Percentiles rank a stretch among this genome's conserved stretches.
Conservation (phyloP, 1,140 invertebrate genomes). For the Calephelis virginiensis region DNA sequence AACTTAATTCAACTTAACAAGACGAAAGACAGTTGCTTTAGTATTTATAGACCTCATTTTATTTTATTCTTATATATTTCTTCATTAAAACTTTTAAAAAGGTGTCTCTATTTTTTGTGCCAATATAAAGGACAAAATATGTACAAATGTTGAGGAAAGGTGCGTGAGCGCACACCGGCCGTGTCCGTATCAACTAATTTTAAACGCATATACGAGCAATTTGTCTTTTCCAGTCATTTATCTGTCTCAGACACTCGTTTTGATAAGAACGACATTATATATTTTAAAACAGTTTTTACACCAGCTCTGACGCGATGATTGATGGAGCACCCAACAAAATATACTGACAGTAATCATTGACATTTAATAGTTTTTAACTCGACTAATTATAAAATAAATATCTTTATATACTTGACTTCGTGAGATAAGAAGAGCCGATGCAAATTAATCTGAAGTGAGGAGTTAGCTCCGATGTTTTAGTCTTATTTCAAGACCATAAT, state of each 20-base stretch:
- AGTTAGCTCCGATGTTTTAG: too few relatives aligned
- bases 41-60: constrained; percentile 14
- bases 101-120: constrained; percentile 12
- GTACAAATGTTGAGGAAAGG: constrained; percentile 21
- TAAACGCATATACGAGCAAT: constrained; percentile 18
- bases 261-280: constrained; percentile 17
- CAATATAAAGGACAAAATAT: constrained; percentile 20
- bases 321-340: background rate
- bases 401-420: too few relatives aligned
- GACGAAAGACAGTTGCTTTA: constrained; percentile 1
- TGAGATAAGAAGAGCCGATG: too few relatives aligned
- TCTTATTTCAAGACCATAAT: too few relatives aligned
- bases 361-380: background rate
- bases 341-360: constrained; percentile 11
- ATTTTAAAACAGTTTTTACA: constrained; percentile 10
- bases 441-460: too few relatives aligned
- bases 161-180: constrained; percentile 18
- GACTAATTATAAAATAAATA: background rate
- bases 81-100: constrained; percentile 20
- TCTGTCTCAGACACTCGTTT: constrained; percentile 19
- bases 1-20: constrained; percentile 15
- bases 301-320: constrained; percentile 6
- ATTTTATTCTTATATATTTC: constrained; percentile 20
- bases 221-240: constrained; percentile 24
- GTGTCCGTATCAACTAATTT: constrained; percentile 18